Base-by-base conservation (phyloP, 2,113 vertebrate species). In the Pandion haliaetus region DNA sequence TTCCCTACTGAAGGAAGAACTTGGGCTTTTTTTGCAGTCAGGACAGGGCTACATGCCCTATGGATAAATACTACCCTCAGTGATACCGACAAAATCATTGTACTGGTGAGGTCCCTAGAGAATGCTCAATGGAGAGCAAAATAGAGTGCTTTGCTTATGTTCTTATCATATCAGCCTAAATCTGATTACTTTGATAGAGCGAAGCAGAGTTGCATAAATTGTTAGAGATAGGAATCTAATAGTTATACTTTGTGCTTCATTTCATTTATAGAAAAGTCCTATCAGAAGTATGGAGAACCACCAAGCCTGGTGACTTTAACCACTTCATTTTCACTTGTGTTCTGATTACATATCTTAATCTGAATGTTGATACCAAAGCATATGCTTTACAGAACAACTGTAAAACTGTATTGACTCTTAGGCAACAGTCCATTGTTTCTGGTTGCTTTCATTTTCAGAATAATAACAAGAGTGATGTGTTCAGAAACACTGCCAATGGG, bases 81-180 rank as follows among this genome's bases (percentile, higher is more conserved):
- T 31, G 8, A 42, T 58, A 24, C 5, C 1, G 0, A n/a, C 20
- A 18, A 82, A 82, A 42, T 44, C 8, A 8, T 49, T 4, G 1
- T 9, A 65, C n/a, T 32, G 21, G 12, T 69, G 34, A 83, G 28
- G 18, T 62, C 14, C 54, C 32, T 59, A 42, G 9, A 63, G 50
- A 38, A n/a, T 0, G 2, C 18, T 65, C 23, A 28, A 0, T 32
- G 44, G 38, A 45, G 6, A 52, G 9, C n/a, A 58, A 6, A 31
- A 79, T 13, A 49, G 14, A 38, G 10, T 86, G 44, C 14, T 82
- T 82, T 25, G 17, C 20, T 50, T 66, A 14, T 7, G 9, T 62
- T 70, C 66, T 79, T 42, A 18, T n/a, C 69, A 1, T 54, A 25
- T 44, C 38, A 67, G 47, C 15, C 28, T 47, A 69, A 77, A 82